Conservation (phyloP, 2,797 vertebrate species). For the Enteromius afrohamiltoni region DNA sequence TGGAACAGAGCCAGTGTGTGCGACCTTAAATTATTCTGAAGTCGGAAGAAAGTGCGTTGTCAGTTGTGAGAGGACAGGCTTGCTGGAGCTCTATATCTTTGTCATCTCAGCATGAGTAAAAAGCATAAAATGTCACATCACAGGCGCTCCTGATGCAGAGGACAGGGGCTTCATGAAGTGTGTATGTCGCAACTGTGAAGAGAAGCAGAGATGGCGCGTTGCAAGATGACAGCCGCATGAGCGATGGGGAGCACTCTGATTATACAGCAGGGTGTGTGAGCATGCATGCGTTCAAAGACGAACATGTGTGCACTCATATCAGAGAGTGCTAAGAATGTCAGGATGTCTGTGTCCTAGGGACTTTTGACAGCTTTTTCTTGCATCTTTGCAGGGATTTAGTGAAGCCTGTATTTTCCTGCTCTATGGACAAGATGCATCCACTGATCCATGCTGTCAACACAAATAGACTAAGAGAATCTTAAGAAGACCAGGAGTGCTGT, state of each 20-base stretch:
- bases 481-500: background rate
- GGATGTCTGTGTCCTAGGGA: conserved; percentile 35
- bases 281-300: conserved; percentile 26
- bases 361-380: conserved; percentile 43
- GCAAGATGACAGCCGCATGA: conserved; percentile 46
- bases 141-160: conserved; percentile 12
- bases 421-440: conserved; percentile 18
- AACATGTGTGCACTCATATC: conserved; percentile 36
- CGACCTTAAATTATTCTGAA: conserved; percentile 25
- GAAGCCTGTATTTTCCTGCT: conserved; percentile 28
- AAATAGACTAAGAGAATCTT: conserved; percentile 23
- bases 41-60: conserved; percentile 18
- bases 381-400: conserved; percentile 23
- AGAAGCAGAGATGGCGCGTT: background rate
- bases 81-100: conserved; percentile 29
- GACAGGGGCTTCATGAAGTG: conserved; percentile 42
- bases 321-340: conserved; percentile 39
- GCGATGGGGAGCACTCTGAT: conserved; percentile 51
- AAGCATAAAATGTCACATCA: conserved; percentile 44
- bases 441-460: conserved; percentile 50
- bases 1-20: background rate
- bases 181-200: conserved; percentile 36
- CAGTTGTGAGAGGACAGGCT: conserved; percentile 19
- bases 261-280: conserved; percentile 46
- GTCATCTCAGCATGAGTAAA: conserved; percentile 42